phyloP scores from a whole-genome alignment of 2,888 invertebrate genomes.

The Scaptomyza tumidula region DNA sequence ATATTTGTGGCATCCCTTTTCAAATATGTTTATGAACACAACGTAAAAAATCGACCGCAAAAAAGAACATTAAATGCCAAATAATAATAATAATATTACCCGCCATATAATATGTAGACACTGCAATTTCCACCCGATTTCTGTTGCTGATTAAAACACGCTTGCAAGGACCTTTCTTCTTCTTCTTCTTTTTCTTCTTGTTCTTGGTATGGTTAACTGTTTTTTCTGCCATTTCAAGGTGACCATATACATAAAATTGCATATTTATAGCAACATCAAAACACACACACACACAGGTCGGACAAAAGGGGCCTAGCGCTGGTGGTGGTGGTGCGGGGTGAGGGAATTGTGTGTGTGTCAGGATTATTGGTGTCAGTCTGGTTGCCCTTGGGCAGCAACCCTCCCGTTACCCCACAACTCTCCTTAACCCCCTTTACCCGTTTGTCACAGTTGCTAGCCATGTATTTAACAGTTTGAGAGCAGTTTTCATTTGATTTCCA shows the following conservation, averaged over 20 bases:
- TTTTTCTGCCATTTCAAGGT: conserved; percentile 17
- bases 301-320: too few relatives aligned
- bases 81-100: background rate
- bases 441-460: background rate
- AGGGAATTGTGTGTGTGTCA: conserved; percentile 2
- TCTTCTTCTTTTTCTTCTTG: too few relatives aligned
- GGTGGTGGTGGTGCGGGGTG: background rate
- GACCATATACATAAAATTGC: conserved; percentile 44
- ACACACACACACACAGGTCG: background rate
- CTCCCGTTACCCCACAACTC: background rate
- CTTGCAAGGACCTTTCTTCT: conserved; percentile 9
- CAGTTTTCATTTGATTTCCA: conserved; percentile 60
- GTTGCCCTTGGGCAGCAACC: conserved; percentile 34
- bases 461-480: conserved; percentile 28
- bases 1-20: background rate
- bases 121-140: background rate
- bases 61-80: too few relatives aligned
- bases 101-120: background rate
- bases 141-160: conserved; percentile 16
- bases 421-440: background rate
- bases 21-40: background rate
- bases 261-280: conserved; percentile 52
- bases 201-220: conserved; percentile 5
- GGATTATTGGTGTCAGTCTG: conserved; percentile 44
- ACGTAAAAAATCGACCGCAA: background rate